Base-by-base conservation (phyloP, 2,888 invertebrate genomes). In the Meiosimyza decipiens region DNA sequence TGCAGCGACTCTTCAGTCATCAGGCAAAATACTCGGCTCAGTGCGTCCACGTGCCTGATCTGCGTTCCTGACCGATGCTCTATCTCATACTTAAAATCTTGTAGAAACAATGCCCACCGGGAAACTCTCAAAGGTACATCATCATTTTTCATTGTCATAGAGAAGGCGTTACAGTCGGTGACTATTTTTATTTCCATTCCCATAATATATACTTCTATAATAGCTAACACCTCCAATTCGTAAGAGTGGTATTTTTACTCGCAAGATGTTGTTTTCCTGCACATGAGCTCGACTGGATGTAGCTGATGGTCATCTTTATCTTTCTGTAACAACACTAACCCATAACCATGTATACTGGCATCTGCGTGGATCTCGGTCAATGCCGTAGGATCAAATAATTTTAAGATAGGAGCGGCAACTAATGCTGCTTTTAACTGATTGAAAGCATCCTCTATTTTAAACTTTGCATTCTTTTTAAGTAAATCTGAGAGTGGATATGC, bases 201-300 rank as follows among this genome's bases (percentile, higher is more conserved):
- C 50, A 71, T 18, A 2, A 75, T 13, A 33, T 73, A 74, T 1
- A 79, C 76, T 40, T 72, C 71, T 15, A 80, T 70, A 40, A 82
- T 75, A 0, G 80, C 80, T 5, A 80, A 47, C 3, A 73, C 73
- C 55, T 81, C 79, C n/a, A 81, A 59, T 51, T 79, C 79, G 15
- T 82, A 80, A 15, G 79, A 80, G 28, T 74, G 69, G 51, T 77
- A 78, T 12, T 77, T 77, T 13, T 77, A 73, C 64, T 81, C 79
- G 1, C 63, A 68, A 0, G 71, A 63, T 1, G 73, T 76, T 3
- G 80, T 80, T 66, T 77, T 77, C n/a, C 74, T 71, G 40, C 80
- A 81, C 70, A 76, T 75, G 52, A 75, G 80, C 71, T 79, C 75
- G 5, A 80, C 63, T 0, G 78, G 79, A 40, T 80, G 81, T 28